Evolutionary conservation across 2,113 vertebrate genomes (phyloP).

Genomic region (Hippopotamus amphibius): DNA sequence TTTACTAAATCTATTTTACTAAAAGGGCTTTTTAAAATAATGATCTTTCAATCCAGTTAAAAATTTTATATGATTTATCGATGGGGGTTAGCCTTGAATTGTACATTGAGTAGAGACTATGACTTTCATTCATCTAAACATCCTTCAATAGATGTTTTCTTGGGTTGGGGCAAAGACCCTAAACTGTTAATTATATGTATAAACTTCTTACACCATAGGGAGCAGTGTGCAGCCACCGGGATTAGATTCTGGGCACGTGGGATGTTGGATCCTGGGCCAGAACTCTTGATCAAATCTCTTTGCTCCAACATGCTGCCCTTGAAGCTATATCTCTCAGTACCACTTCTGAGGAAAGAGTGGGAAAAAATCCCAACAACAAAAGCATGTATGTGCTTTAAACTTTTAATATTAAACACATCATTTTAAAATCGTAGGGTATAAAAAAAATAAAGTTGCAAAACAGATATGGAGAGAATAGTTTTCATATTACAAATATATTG

Average conservation of each 20-base stretch:
- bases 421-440: not conserved
- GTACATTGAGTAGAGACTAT: conserved; percentile 24
- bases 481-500: conserved; percentile 7
- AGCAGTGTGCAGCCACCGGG: not conserved
- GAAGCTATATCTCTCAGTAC: not conserved
- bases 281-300: not conserved
- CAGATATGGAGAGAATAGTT: not conserved
- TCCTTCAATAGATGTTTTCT: not conserved
- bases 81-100: not conserved
- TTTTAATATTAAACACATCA: not conserved
- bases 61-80: conserved; percentile 44
- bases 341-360: not conserved
- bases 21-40: conserved; percentile 35
- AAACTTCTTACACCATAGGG: not conserved
- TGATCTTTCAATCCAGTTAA: conserved; percentile 25
- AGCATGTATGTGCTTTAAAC: not conserved
- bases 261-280: not conserved
- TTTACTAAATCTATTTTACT: conserved; percentile 32
- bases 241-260: not conserved
- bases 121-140: not conserved
- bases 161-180: not conserved
- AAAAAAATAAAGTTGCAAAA: not conserved
- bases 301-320: not conserved
- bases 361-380: not conserved
- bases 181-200: not conserved